Conservation (phyloP, 2,888 invertebrate genomes). For the Tenthredo amoena region DNA sequence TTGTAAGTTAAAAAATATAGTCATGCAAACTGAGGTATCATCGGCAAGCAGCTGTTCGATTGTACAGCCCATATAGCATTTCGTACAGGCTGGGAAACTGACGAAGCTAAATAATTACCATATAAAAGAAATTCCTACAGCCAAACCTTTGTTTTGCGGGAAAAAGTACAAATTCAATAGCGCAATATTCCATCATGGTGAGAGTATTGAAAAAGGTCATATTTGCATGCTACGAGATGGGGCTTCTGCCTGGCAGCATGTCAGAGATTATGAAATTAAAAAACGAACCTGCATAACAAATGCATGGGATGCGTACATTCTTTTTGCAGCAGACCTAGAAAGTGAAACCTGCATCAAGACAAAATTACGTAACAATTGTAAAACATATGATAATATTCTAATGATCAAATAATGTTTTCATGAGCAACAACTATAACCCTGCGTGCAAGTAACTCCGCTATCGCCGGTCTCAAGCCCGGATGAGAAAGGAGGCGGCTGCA, state of each 20-base stretch:
- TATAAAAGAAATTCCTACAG: slow-evolving; percentile 9
- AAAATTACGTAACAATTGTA: too few relatives aligned
- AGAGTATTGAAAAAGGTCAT: too few relatives aligned
- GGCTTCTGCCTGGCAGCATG: too few relatives aligned
- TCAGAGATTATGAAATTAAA: too few relatives aligned
- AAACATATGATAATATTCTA: background rate
- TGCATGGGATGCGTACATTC: too few relatives aligned
- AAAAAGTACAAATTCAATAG: too few relatives aligned
- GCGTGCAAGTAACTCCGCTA: slow-evolving; percentile 36
- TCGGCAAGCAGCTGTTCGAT: background rate
- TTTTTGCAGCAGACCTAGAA: too few relatives aligned
- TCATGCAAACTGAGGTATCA: background rate
- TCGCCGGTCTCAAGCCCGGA: slow-evolving; percentile 28
- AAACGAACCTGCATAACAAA: too few relatives aligned
- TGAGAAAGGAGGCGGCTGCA: slow-evolving; percentile 38
- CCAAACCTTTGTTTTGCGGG: too few relatives aligned
- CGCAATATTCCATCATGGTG: too few relatives aligned
- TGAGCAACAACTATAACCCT: slow-evolving; percentile 31
- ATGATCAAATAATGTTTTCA: background rate
- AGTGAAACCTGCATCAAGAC: too few relatives aligned
- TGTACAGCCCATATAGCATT: background rate
- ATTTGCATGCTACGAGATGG: too few relatives aligned
- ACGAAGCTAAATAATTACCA: background rate
- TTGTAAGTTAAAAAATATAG: background rate
- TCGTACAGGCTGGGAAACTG: background rate